Evolutionary conservation across 1,140 invertebrate genomes (phyloP), one percentile per base, ranked within the genome.

Genomic region (Ruditapes philippinarum): DNA sequence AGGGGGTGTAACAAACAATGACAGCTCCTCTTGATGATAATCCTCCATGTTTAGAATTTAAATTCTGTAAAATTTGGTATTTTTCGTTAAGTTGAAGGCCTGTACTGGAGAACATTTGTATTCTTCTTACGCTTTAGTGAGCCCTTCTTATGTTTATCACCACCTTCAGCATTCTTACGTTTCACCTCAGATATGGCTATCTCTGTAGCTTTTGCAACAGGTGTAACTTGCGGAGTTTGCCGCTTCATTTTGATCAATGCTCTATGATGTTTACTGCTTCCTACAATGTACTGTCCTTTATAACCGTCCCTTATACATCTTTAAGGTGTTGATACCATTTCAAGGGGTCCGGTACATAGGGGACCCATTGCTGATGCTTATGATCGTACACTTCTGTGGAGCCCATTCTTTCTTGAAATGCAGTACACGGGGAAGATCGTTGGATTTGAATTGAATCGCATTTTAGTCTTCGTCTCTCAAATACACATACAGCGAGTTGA

Each of bases 281-380:
- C 83, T 22, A 87, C 83, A 33, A 90, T 65, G 25, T 89, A 81
- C 25, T 73, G 76, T 40, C 89, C 89, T 28, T 74, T 81, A 51
- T 82, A 60, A 78, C 87, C 76, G 3, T 82, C 57, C 85, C 76
- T 1, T 74, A 4, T 36, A 76, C 4, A 40, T 38, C 31, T 25
- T 40, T 33, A 14, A 76, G n/a, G 38, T 76, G 73, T 49, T 40
- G 73, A 38, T 33, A 38, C 42, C 42, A 76, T 45, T 14, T 45
- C 28, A 45, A 17, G 17, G 22, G 17, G 28, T 76, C 40, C 4
- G 73, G 31, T 33, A 76, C 14, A 49, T 76, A 76, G 17, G 42
- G 17, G 22, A 49, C 42, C 38, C 22, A 49, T 76, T 25, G 4
- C 49, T 38, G 36, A 9, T 25, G 73, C 38, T 40, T 7, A 22